These are phyloP conservation scores for Frieseomelitta varia DNA, from an alignment of 1,140 invertebrate genomes.

Conservation along the genomic window DNA sequence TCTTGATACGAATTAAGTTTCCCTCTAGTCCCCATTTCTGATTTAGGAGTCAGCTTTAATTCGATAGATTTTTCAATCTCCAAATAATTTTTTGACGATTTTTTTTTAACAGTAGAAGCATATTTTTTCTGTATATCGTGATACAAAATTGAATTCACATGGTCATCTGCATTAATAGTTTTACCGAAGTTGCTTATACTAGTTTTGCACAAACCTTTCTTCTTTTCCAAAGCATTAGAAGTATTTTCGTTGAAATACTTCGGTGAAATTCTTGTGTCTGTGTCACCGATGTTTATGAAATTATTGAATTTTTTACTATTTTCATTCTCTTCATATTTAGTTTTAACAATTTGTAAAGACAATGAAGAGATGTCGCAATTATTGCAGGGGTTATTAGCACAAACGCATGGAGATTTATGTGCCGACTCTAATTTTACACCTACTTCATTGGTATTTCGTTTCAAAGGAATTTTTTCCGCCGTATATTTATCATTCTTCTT, in stretches of 20 bases:
- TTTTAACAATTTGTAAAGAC: background rate
- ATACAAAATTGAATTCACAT: constrained; percentile 21
- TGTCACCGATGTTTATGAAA: background rate
- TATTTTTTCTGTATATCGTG: background rate
- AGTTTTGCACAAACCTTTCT: background rate
- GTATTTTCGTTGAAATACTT: background rate
- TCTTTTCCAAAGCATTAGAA: background rate
- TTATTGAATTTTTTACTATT: background rate
- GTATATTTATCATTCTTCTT: background rate
- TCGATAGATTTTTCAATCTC: background rate
- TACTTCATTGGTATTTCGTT: background rate
- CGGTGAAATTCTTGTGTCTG: background rate
- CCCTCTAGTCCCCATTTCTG: too few species aligned
- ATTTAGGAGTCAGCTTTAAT: background rate
- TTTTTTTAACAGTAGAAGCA: background rate
- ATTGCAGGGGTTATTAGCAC: background rate
- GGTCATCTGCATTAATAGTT: background rate
- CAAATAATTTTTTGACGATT: background rate
- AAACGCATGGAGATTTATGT: background rate
- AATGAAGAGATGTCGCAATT: too few species aligned
- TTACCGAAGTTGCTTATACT: background rate
- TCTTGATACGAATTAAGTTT: background rate
- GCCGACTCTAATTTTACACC: background rate
- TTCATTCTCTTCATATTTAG: background rate
- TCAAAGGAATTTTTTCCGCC: background rate